Conservation (phyloP, 2,888 invertebrate species). For the Dermolepida albohirtum region DNA sequence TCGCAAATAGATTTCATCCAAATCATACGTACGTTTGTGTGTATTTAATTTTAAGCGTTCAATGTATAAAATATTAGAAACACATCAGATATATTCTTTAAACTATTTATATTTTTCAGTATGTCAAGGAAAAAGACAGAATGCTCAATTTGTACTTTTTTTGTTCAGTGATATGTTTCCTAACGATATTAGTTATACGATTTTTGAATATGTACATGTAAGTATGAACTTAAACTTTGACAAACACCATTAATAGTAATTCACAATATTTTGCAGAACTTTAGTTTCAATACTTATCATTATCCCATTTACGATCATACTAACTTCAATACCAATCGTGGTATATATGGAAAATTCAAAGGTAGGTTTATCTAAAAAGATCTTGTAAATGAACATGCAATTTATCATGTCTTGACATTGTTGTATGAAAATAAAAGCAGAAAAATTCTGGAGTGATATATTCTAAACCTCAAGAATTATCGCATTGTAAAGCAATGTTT, state of each 20-base stretch:
- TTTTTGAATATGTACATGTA: constrained; percentile 75
- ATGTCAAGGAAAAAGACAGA: constrained; percentile 82
- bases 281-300: constrained; percentile 63
- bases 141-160: constrained; percentile 90
- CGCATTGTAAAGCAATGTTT: too few relatives aligned
- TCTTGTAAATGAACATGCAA: too few relatives aligned
- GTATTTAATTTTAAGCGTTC: too few relatives aligned
- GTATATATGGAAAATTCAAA: constrained; percentile 69
- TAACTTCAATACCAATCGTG: constrained; percentile 69
- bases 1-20: too few relatives aligned
- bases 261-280: constrained; percentile 61
- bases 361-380: constrained; percentile 57
- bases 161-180: constrained; percentile 81
- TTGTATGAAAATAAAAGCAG: too few relatives aligned
- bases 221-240: constrained; percentile 59
- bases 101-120: constrained; percentile 69
- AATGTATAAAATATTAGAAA: too few relatives aligned
- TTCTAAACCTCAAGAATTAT: too few relatives aligned
- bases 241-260: background rate
- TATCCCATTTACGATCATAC: constrained; percentile 62
- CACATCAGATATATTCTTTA: too few relatives aligned
- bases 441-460: too few relatives aligned
- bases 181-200: constrained; percentile 77
- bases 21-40: too few relatives aligned
- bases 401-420: too few relatives aligned